These are phyloP conservation scores for Pocillopora verrucosa DNA, from an alignment of 64 coral and sea anemone genomes.

Conservation along the genomic window DNA sequence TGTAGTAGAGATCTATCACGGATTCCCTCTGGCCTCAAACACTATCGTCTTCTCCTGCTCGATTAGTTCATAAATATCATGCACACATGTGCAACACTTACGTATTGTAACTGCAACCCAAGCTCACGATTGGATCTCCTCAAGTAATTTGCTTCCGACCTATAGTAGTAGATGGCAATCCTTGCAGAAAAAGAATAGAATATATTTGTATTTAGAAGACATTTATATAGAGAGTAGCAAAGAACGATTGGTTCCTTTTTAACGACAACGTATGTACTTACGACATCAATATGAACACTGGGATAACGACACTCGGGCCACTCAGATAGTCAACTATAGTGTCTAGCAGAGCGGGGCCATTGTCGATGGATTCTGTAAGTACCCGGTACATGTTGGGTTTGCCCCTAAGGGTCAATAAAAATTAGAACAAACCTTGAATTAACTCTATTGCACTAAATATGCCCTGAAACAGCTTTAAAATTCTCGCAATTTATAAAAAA, in stretches of 20 bases:
- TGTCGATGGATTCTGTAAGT: constrained; percentile 69
- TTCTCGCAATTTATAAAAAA: not conserved
- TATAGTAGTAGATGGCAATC: constrained; percentile 73
- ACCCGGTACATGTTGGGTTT: constrained; percentile 69
- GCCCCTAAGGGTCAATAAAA: constrained; percentile 25
- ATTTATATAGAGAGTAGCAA: too few species aligned
- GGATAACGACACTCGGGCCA: constrained; percentile 65
- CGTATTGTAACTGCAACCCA: constrained; percentile 68
- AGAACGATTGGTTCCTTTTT: not conserved
- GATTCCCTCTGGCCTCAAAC: too few species aligned
- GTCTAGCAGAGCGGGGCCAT: constrained; percentile 61
- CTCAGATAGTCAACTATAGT: constrained; percentile 75
- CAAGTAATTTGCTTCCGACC: constrained; percentile 62
- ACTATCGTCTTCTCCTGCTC: too few species aligned
- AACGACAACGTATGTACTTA: constrained; percentile 19
- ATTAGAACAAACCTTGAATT: not conserved
- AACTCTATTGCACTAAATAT: not conserved
- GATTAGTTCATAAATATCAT: too few species aligned
- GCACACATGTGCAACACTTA: not conserved
- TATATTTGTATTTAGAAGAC: not conserved
- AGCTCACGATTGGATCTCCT: constrained; percentile 68
- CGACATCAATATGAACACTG: constrained; percentile 71
- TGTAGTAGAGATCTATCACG: too few species aligned
- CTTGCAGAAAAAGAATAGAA: constrained; percentile 10
- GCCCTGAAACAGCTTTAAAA: too few species aligned